Conservation (phyloP, 1,140 invertebrate species). For the Apolygus lucorum region DNA sequence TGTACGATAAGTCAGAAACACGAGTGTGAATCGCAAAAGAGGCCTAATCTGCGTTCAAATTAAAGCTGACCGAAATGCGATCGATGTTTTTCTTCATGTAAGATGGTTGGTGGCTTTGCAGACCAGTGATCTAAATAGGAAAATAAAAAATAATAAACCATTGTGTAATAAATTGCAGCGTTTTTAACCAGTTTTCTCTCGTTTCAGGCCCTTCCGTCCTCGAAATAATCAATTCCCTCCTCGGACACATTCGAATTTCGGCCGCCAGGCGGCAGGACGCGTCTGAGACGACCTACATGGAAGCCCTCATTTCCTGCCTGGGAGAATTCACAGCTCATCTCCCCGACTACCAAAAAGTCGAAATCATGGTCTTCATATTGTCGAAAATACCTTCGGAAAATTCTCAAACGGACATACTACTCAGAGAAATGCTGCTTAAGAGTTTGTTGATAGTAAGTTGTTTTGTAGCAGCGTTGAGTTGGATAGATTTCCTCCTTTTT, state of each 20-base stretch:
- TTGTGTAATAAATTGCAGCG: too few species aligned
- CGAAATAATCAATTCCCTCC: conserved; percentile 93
- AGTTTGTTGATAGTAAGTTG: conserved; percentile 91
- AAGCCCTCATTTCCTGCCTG: conserved; percentile 90
- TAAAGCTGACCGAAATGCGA: too few species aligned
- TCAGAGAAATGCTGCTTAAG: conserved; percentile 90
- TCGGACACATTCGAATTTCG: conserved; percentile 83
- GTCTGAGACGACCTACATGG: conserved; percentile 73
- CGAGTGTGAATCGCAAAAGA: too few species aligned
- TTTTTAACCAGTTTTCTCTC: too few species aligned
- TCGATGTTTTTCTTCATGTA: too few species aligned
- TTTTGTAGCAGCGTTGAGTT: too few species aligned
- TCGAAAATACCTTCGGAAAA: conserved; percentile 55
- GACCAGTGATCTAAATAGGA: too few species aligned
- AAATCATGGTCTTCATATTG: conserved; percentile 93
- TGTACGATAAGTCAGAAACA: too few species aligned
- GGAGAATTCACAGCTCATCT: conserved; percentile 97
- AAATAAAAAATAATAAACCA: too few species aligned
- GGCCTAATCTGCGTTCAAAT: too few species aligned
- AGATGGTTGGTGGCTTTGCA: too few species aligned
- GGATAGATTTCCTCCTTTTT: too few species aligned
- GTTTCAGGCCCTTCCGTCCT: conserved; percentile 71
- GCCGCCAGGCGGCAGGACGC: conserved; percentile 49
- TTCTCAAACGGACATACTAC: conserved; percentile 52
- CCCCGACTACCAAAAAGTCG: conserved; percentile 98